A percentile compares a stretch with the other conserved stretches of the same genome.
Conservation (phyloP, 2,113 vertebrate genomes). For the Stomatorhinus ivindoensis region DNA sequence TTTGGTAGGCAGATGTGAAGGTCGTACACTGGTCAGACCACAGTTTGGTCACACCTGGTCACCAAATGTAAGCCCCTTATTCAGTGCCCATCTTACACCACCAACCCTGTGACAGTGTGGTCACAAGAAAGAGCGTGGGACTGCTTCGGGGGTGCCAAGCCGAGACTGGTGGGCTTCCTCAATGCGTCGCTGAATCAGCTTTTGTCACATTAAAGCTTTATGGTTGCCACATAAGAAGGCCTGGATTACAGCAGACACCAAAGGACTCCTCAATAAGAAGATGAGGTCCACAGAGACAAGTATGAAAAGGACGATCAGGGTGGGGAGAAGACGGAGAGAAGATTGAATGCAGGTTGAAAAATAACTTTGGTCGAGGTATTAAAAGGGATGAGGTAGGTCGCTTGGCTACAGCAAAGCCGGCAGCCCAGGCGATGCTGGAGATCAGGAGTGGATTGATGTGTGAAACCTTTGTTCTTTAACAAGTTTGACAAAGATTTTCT, state of each 20-base stretch:
- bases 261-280: background rate
- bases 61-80: background rate
- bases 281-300: background rate
- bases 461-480: background rate
- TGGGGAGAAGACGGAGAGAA: background rate
- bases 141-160: background rate
- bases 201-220: background rate
- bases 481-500: background rate
- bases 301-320: background rate
- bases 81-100: background rate
- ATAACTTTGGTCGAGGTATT: background rate
- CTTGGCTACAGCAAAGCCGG: background rate
- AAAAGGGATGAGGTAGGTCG: background rate
- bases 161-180: too few species aligned
- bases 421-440: background rate
- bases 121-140: background rate
- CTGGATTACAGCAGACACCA: background rate
- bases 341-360: background rate
- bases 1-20: background rate
- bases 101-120: too few species aligned
- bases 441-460: background rate
- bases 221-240: background rate
- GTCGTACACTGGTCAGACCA: background rate
- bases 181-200: background rate
- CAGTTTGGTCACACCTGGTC: background rate